Percentiles rank a stretch among this genome's conserved stretches.
phyloP scores from a whole-genome alignment of 2,888 invertebrate species.

The Xiphydria camelus region DNA sequence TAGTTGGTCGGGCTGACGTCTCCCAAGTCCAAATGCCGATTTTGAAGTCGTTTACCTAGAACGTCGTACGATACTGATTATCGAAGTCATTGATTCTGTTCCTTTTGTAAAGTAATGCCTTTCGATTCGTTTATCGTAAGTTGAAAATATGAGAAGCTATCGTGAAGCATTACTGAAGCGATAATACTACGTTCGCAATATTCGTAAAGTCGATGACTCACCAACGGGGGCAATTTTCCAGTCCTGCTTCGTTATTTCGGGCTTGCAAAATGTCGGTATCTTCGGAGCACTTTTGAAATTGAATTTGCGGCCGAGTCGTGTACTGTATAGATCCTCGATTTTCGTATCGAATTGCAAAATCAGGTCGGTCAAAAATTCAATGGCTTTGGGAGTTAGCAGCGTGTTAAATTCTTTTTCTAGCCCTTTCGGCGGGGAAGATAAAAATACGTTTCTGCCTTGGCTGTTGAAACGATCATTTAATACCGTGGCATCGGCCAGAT shows the following conservation, averaged over 20 bases:
- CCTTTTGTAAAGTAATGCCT: no score
- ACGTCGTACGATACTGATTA: no score
- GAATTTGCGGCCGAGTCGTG: slow-evolving; percentile 55
- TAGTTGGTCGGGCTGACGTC: slow-evolving; percentile 68
- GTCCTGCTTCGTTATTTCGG: slow-evolving; percentile 57
- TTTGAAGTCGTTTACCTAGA: slow-evolving; percentile 33
- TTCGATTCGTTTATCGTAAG: no score
- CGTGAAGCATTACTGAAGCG: no score
- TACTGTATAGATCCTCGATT: slow-evolving; percentile 59
- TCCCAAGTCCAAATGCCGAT: slow-evolving; percentile 67
- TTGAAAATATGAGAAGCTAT: no score
- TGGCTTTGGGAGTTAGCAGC: slow-evolving; percentile 63
- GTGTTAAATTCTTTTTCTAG: slow-evolving; percentile 62
- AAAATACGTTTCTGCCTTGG: slow-evolving; percentile 52
- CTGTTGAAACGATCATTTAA: no score
- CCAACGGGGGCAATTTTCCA: slow-evolving; percentile 68
- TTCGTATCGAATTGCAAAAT: slow-evolving; percentile 60
- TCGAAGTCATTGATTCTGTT: no score
- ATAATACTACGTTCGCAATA: no score
- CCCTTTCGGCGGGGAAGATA: slow-evolving; percentile 62
- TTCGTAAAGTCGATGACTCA: no score
- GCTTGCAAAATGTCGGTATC: slow-evolving; percentile 58
- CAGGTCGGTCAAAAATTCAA: slow-evolving; percentile 63
- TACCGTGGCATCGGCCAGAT: no score
- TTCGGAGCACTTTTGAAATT: slow-evolving; percentile 42